Evolutionary conservation across 2,888 invertebrate genomes (phyloP), one percentile per base, ranked within the genome.

Genomic region (Brachypalpus laphriformis): DNA sequence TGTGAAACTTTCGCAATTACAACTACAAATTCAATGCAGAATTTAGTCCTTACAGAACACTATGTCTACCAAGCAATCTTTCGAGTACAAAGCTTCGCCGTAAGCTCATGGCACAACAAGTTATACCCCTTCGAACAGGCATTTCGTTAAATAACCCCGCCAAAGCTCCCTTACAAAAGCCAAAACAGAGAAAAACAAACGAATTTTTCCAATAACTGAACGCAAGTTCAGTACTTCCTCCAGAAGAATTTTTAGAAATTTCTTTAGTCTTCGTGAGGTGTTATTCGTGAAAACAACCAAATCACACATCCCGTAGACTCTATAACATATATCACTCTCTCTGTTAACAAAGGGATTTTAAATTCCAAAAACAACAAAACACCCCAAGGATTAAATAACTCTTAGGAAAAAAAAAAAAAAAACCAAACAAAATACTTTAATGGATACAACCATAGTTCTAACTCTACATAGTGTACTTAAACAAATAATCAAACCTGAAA

Each of bases 191-290:
- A 68, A 70, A 68, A 80, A 22, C 37, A 37, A 65, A 47, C 66
- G 45, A 70, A 56, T 51, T 83, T 83, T 83, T 80, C 80, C 80
- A 80, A 80, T 83, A 83, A 83, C 80, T 80, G 7, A 74, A 83
- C 85, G 81, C 81, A 81, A 28, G 51, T 56, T 65, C 75, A 75
- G 42, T 31, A 70, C 51, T 75, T 85, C 76, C 71, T 54, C 54
- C 49, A 75, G 56, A 76, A 66, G 49, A 71, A 66, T 75, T 54
- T 80, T 9, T 31, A 54, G 20, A 65, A 66, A 76, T 68, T 68
- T 63, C 63, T 51, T 80, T 49, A 83, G 83, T 83, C 83, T 83
- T 83, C 80, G 83, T 83, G 83, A 83, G 80, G 80, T 80, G 83
- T 83, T 83, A 83, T 80, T 80, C 80, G 80, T 83, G 80, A 59